These are phyloP conservation scores for Taurulus bubalis DNA, from an alignment of 2,113 vertebrate species.

Conservation along the genomic window DNA sequence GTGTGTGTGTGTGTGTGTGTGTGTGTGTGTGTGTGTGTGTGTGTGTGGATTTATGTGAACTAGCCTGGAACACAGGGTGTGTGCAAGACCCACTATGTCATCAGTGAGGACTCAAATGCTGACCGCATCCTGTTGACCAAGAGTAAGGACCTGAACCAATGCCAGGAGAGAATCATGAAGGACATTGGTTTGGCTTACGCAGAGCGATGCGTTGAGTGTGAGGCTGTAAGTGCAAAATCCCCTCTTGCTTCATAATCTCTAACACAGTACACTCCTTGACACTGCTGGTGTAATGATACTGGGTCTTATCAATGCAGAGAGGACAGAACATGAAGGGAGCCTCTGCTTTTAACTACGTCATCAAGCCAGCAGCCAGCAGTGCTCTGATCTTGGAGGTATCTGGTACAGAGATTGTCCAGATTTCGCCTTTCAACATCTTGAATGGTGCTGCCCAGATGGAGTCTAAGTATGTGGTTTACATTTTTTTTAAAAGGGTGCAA, in stretches of 20 bases:
- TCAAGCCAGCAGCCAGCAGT: constrained; percentile 79
- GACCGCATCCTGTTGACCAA: constrained; percentile 77
- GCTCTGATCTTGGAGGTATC: constrained; percentile 81
- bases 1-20: neutral
- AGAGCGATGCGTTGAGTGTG: constrained; percentile 74
- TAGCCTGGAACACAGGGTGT: constrained; percentile 87
- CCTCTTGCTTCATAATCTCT: neutral
- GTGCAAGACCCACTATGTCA: constrained; percentile 86
- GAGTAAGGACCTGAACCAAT: constrained; percentile 85
- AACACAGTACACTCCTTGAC: neutral
- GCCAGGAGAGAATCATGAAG: constrained; percentile 84
- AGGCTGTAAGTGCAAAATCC: constrained; percentile 68
- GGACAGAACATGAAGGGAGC: constrained; percentile 80
- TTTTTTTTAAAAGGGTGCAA: neutral
- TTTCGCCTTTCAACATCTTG: constrained; percentile 83
- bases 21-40: neutral
- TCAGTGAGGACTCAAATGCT: constrained; percentile 83
- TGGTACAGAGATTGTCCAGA: constrained; percentile 82
- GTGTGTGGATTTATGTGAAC: constrained; percentile 13
- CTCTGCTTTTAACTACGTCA: constrained; percentile 75
- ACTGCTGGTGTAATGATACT: neutral
- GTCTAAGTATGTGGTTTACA: constrained; percentile 81
- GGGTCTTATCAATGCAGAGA: constrained; percentile 74
- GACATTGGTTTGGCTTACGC: constrained; percentile 81
- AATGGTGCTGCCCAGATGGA: constrained; percentile 84